Evolutionary conservation across 2,888 invertebrate genomes (phyloP), one percentile per base, ranked within the genome.

Genomic region (Macrosoma leucophasiata): DNA sequence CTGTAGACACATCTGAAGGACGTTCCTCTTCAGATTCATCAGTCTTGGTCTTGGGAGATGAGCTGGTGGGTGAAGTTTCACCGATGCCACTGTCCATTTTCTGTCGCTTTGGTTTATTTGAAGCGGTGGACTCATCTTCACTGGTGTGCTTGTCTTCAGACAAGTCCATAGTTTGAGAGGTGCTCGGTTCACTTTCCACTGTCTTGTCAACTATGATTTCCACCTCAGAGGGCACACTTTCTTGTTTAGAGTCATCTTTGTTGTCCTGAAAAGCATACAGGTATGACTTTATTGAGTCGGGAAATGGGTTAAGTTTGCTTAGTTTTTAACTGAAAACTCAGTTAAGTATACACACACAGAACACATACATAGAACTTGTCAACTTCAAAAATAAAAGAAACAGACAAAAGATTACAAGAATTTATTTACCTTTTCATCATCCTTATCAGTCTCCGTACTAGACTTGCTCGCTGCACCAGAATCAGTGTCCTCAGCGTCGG

Each of bases 41-140:
- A 7, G 33, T 25, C 8, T 28, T 30, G 37, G 50, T 25, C 46
- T 37, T 36, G 8, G 59, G 53, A 7, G 68, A 61, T 7, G 67
- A 58, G 3, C 55, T 58, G 24, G 62, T 55, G 5, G 64, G 66
- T 15, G 57, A 57, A 30, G 51, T 58, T 41, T 81, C 88, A 0
- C 87, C 88, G 31, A 89, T 77, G 1, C 89, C 89, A 42, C 88
- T 88, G 55, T 90, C 89, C 25, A 88, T 66, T 64, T 89, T 90
- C 58, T 88, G 87, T 7, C 88, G 52, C 50, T 73, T 74, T 33
- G 55, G 51, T n/a, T 51, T 50, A 23, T 46, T 48, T 29, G 46
- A 40, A 5, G 27, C 4, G 8, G 25, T 13, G 10, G 33, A 15
- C n/a, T 30, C 28, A 3, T 37, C 30, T 6, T 20, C 26, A 6